Base-by-base conservation (phyloP, 53 echinoderm and acorn worm genomes). In the Mesocentrotus franciscanus region DNA sequence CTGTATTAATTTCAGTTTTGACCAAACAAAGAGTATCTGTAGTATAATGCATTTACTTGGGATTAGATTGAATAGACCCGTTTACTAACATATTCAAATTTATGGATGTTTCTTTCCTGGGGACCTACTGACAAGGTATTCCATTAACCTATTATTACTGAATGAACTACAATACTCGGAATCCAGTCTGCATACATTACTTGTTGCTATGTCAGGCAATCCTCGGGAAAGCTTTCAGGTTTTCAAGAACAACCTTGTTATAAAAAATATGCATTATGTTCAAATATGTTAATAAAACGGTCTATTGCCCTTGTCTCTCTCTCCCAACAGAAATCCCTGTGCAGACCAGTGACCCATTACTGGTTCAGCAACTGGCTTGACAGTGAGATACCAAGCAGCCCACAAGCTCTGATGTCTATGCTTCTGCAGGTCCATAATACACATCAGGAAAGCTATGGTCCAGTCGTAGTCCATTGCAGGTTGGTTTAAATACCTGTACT, bases 391-490 rank as follows among this genome's bases (percentile, higher is more conserved):
- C 98, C 98, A 4, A 89, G 92, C 49, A 93, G 95, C 83, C 93
- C 96, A 0, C 85, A 81, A 57, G 94, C 96, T 26, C 71, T 98
- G 72, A 95, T 97, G 71, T 96, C 96, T 17, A 96, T 97, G 95
- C 94, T 98, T 1, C 72, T 98, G 29, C 97, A 98, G 90, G 96
- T 97, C 76, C 95, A 97, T 76, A 96, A 97, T 71, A 96, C 96
- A 20, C 93, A 95, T 22, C 97, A 97, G 90, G 98, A 98, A 58
- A 96, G 94, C 94, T 96, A 97, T 90, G 98, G 97, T 49, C 98
- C 97, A 9, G 85, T 97, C 11, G 79, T 97, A 60, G 96, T 94
- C 62, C 97, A 97, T 70, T 97, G 97, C 94, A 97, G 97, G 97
- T 97, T 27, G 60, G 96, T 61, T 33, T 84, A 32, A 27, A 78